Evolutionary conservation across 2,113 vertebrate genomes (phyloP), one percentile per base, ranked within the genome.

Genomic region (Platanista minor): DNA sequence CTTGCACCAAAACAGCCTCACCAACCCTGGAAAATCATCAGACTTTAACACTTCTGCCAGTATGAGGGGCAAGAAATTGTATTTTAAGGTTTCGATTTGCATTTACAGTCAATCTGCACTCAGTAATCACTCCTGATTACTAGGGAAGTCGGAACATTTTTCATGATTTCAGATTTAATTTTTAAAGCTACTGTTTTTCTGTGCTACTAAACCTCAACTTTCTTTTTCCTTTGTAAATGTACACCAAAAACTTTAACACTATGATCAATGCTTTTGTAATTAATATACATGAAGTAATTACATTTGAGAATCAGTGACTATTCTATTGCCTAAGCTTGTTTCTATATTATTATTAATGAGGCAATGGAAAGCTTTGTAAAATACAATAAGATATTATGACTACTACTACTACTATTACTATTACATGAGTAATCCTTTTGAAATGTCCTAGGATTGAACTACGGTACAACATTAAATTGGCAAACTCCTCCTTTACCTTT

Each of bases 181-280:
- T 87, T 93, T 66, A 93, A 96, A 94, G 57, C 71, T 89, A 52
- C 43, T 39, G 33, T 62, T 95, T 92, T 74, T 90, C 62, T 86
- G 25, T 27, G 86, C 67, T 81, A 89, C 36, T 52, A 71, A 83
- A 93, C 36, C 36, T 90, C 59, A 77, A 69, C 18, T 91, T 94
- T 88, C 54, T 43, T 66, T 78, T 82, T 54, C 74, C 78, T 39
- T 95, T 77, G 27, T 86, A 86, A 95, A 74, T 71, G 49, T 80
- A 81, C 4, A 29, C 36, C 71, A 77, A 41, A 87, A 41, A 87
- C 14, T 61, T 83, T 57, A 90, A 72, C 18, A 71, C 11, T 54
- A 90, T 15, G 87, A 86, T 54, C 36, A 74, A 52, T 33, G 7
- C 29, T 59, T 83, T 46, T 64, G 13, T 67, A 83, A 66, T 43